Evolutionary conservation across 2,888 invertebrate genomes (phyloP).

Genomic region (Cabera pusaria): DNA sequence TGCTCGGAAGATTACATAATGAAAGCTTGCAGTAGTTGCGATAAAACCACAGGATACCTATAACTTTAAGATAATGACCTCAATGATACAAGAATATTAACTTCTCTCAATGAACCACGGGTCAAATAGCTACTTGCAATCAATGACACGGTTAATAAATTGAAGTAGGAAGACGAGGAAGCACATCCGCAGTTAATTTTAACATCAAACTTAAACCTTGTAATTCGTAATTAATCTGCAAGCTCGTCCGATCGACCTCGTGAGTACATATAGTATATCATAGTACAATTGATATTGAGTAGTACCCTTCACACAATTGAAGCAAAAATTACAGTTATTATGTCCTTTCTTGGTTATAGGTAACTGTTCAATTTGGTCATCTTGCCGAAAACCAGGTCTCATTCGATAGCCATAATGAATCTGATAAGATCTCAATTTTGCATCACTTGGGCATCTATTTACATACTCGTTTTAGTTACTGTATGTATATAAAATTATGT

Average conservation of each 20-base stretch:
- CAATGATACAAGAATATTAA: no score
- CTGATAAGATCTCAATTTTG: constrained; percentile 43
- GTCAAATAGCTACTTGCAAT: no score
- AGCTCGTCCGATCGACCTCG: constrained; percentile 10
- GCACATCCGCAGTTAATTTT: constrained; percentile 4
- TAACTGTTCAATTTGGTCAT: constrained; percentile 11
- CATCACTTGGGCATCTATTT: constrained; percentile 9
- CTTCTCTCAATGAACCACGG: no score
- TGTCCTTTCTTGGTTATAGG: constrained; percentile 3
- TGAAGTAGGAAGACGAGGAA: no score
- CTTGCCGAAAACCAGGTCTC: constrained; percentile 12
- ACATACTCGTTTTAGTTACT: no score
- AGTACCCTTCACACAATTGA: constrained; percentile 7
- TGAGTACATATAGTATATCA: constrained; percentile 1
- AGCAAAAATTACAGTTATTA: constrained; percentile 16
- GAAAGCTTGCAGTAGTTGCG: no score
- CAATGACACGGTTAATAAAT: no score
- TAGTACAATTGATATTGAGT: constrained; percentile 16
- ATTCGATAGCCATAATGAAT: constrained; percentile 38
- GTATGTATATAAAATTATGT: no score
- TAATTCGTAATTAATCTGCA: constrained; percentile 14
- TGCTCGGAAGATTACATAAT: no score
- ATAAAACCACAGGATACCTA: no score
- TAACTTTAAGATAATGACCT: no score
- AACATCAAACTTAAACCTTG: constrained; percentile 8